A percentile compares a stretch with the other conserved stretches of the same genome.
Evolutionary conservation across 2,888 invertebrate genomes (phyloP).

Genomic region (Didymodactylos carnosus): DNA sequence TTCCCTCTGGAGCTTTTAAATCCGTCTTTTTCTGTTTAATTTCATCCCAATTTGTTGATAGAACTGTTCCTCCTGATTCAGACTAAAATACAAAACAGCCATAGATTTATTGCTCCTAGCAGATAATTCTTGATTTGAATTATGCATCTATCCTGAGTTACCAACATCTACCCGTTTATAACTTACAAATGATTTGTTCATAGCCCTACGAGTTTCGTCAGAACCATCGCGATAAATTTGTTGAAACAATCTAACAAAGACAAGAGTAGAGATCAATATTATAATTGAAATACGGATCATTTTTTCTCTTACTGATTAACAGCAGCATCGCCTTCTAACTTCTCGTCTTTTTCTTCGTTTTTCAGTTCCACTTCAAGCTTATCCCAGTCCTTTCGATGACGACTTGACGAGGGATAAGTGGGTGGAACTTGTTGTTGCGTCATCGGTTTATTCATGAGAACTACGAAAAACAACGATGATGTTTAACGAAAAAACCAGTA

Average conservation of each 20-base stretch:
- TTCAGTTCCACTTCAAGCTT: constrained; percentile 60
- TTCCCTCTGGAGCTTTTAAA: constrained; percentile 79
- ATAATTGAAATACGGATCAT: too few relatives aligned
- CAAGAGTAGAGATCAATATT: background rate
- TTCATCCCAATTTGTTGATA: constrained; percentile 92
- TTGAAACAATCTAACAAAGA: constrained; percentile 44
- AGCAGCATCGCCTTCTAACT: constrained; percentile 66
- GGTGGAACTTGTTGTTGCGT: background rate
- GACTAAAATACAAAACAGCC: too few relatives aligned
- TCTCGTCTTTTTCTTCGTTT: constrained; percentile 43
- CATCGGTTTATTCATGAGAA: background rate
- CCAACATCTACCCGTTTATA: background rate
- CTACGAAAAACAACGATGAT: too few relatives aligned
- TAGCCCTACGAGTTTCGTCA: constrained; percentile 78
- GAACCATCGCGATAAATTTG: constrained; percentile 75
- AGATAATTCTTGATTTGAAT: too few relatives aligned
- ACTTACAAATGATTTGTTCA: constrained; percentile 92
- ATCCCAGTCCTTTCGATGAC: constrained; percentile 28
- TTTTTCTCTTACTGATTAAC: constrained; percentile 44
- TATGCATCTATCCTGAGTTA: background rate
- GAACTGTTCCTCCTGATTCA: constrained; percentile 86
- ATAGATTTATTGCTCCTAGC: too few relatives aligned
- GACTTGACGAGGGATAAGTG: constrained; percentile 7
- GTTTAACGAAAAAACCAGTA: too few relatives aligned
- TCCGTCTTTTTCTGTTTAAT: constrained; percentile 60